These are phyloP conservation scores for Meda fulgida DNA, from an alignment of 2,797 vertebrate species.

Conservation along the genomic window DNA sequence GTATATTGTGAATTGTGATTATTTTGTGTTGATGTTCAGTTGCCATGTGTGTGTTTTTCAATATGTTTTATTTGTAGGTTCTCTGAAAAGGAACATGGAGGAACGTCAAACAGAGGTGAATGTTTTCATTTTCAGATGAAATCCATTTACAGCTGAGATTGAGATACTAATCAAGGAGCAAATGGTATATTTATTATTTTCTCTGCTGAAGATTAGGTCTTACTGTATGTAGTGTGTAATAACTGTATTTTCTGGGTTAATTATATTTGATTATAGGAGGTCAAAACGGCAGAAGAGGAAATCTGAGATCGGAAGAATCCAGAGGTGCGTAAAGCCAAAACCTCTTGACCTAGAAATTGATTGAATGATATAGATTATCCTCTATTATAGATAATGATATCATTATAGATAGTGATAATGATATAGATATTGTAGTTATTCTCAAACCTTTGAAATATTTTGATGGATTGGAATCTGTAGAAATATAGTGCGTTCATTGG, in stretches of 20 bases:
- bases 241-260: neutral
- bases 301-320: constrained; percentile 71
- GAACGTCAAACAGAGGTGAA: constrained; percentile 76
- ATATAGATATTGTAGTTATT: too few species aligned
- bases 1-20: neutral
- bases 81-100: constrained; percentile 74
- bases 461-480: too few species aligned
- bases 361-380: neutral
- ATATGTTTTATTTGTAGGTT: constrained; percentile 72
- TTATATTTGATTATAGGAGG: constrained; percentile 71
- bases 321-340: constrained; percentile 58
- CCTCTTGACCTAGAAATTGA: neutral
- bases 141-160: neutral
- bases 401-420: too few species aligned
- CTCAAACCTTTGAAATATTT: neutral
- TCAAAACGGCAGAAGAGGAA: constrained; percentile 74
- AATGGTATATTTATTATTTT: neutral
- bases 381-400: too few species aligned
- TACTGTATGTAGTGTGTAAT: neutral
- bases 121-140: neutral
- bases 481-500: too few species aligned
- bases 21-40: constrained; percentile 4
- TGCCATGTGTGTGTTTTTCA: constrained; percentile 38
- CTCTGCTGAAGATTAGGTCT: neutral
- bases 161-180: neutral